Evolutionary conservation across 2,797 vertebrate species (phyloP).

Genomic region (Danio kyathit): DNA sequence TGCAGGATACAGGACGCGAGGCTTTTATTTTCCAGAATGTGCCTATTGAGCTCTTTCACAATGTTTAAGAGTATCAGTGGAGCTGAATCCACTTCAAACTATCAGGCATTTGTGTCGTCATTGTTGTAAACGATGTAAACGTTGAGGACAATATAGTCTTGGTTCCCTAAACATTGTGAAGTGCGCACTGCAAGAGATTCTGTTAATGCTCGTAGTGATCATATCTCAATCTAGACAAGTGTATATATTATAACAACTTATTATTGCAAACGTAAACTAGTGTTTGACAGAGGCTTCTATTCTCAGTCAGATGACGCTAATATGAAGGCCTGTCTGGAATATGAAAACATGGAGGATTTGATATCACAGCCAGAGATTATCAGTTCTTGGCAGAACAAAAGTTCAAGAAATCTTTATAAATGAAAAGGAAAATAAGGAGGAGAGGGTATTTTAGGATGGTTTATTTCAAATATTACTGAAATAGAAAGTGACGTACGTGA

Average conservation of each 20-base stretch:
- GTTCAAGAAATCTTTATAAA: conserved; percentile 33
- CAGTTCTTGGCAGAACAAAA: conserved; percentile 31
- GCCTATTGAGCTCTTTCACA: conserved; percentile 2
- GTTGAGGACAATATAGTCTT: neutral
- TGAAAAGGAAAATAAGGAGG: conserved; percentile 29
- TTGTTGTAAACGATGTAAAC: conserved; percentile 17
- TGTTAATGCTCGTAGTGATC: conserved; percentile 2
- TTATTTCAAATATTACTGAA: conserved; percentile 22
- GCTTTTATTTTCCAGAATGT: conserved; percentile 20
- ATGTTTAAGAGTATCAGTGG: neutral
- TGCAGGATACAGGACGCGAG: neutral
- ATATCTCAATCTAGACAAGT: conserved; percentile 24
- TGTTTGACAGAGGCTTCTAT: conserved; percentile 47
- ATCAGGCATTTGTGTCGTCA: conserved; percentile 12
- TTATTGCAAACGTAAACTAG: conserved; percentile 30
- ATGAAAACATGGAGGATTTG: conserved; percentile 36
- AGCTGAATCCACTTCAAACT: neutral
- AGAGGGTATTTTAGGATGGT: conserved; percentile 6
- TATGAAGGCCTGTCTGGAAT: conserved; percentile 24
- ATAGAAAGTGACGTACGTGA: conserved; percentile 1
- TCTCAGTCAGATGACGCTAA: conserved; percentile 17
- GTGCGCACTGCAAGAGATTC: neutral
- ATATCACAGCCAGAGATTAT: conserved; percentile 19
- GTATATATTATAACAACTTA: conserved; percentile 49
- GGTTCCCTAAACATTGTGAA: neutral